Percentiles rank a stretch among this genome's conserved stretches.
phyloP scores from a whole-genome alignment of 2,888 invertebrate genomes.

The Trisateles emortualis region DNA sequence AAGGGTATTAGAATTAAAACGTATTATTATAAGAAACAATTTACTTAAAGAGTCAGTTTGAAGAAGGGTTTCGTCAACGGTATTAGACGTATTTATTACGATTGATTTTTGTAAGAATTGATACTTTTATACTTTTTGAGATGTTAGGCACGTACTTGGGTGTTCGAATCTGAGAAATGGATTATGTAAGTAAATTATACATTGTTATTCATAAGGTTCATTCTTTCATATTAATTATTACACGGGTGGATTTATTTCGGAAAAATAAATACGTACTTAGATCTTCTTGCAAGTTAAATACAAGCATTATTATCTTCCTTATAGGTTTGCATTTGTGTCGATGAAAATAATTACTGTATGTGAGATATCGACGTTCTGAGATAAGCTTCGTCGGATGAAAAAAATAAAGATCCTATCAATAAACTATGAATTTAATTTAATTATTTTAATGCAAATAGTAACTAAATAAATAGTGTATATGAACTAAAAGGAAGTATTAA shows the following conservation, averaged over 20 bases:
- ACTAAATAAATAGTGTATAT: no score
- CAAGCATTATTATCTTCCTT: no score
- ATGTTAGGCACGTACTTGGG: not conserved
- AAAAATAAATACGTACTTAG: not conserved
- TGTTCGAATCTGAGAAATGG: not conserved
- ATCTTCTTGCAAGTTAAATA: no score
- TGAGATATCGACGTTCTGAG: no score
- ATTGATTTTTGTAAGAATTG: conserved; percentile 19
- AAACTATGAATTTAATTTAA: no score
- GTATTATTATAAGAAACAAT: conserved; percentile 48
- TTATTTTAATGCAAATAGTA: no score
- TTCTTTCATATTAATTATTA: not conserved
- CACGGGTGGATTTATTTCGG: not conserved
- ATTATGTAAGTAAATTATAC: conserved; percentile 1
- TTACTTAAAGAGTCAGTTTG: conserved; percentile 29
- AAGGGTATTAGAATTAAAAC: conserved; percentile 56
- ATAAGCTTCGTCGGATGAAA: no score
- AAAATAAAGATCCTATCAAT: no score
- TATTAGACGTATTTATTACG: conserved; percentile 10
- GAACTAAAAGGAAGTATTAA: no score
- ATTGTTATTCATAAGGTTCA: not conserved
- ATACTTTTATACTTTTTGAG: conserved; percentile 1
- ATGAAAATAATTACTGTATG: no score
- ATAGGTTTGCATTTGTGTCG: no score
- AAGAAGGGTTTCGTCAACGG: conserved; percentile 10